Conservation (phyloP, 2,888 invertebrate species). For the Brachylomia viminalis region DNA sequence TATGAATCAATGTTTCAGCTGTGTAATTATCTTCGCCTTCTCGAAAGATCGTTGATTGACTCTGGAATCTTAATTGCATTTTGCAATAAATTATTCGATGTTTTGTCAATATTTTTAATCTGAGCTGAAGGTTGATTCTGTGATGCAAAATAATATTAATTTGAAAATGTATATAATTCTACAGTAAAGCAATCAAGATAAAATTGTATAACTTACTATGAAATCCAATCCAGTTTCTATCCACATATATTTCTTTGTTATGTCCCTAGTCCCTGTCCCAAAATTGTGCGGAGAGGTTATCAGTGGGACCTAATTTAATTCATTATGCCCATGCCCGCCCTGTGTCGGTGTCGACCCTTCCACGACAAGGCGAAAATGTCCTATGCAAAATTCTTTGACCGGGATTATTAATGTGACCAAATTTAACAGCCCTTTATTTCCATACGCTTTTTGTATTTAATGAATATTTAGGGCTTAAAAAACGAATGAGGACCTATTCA, state of each 20-base stretch:
- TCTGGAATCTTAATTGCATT: neutral
- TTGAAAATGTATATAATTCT: neutral
- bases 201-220: slow-evolving; percentile 8
- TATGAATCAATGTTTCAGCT: neutral
- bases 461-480: slow-evolving; percentile 58
- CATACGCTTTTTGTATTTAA: slow-evolving; percentile 60
- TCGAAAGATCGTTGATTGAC: slow-evolving; percentile 1
- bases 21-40: neutral
- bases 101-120: neutral
- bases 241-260: slow-evolving; percentile 65
- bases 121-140: neutral
- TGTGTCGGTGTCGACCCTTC: slow-evolving; percentile 84
- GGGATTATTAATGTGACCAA: slow-evolving; percentile 77
- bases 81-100: neutral
- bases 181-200: slow-evolving; percentile 10
- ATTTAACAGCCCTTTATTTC: slow-evolving; percentile 72
- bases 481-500: slow-evolving; percentile 46
- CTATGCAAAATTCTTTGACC: slow-evolving; percentile 85
- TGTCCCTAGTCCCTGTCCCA: slow-evolving; percentile 72
- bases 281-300: slow-evolving; percentile 86
- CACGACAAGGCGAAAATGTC: slow-evolving; percentile 80
- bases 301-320: slow-evolving; percentile 88
- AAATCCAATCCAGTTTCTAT: slow-evolving; percentile 68
- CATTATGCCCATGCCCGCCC: slow-evolving; percentile 84
- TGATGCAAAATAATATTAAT: neutral